Evolutionary conservation across 1,140 invertebrate species (phyloP).

Genomic region (Brachionus plicatilis): DNA sequence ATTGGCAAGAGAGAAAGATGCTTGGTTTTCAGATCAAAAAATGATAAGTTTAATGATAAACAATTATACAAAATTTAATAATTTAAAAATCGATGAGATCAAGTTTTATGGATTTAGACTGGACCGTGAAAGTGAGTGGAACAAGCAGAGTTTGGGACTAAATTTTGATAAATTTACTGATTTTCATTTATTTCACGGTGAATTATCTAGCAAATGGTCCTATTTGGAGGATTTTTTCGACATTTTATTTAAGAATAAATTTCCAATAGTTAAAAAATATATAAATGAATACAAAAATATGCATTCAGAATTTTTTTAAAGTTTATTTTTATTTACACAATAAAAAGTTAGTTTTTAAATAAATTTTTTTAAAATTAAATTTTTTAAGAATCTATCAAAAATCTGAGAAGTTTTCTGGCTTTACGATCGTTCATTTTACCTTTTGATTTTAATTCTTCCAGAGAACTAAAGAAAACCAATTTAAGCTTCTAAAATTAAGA

Average conservation of each 20-base stretch:
- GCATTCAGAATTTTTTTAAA: not conserved
- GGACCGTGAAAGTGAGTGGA: not conserved
- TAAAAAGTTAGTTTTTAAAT: not conserved
- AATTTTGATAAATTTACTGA: not conserved
- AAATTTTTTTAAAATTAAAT: not conserved
- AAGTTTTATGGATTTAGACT: not conserved
- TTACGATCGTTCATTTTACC: constrained; percentile 39
- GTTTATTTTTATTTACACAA: constrained; percentile 2
- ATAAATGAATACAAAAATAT: constrained; percentile 1
- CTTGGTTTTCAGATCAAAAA: constrained; percentile 3
- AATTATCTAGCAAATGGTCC: not conserved
- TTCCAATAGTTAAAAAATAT: not conserved
- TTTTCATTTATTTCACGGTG: constrained; percentile 6
- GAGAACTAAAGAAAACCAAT: not conserved
- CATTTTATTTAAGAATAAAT: not conserved
- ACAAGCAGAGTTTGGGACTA: not conserved
- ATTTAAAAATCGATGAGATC: not conserved
- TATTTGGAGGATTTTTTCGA: not conserved
- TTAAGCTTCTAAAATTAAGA: not conserved
- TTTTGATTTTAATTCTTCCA: constrained; percentile 30
- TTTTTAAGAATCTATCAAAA: constrained; percentile 21
- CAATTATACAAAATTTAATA: not conserved
- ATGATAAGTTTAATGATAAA: not conserved
- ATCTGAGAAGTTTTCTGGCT: constrained; percentile 26
- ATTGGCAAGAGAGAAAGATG: not conserved